Conservation (phyloP, 1,140 invertebrate species). For the Planococcus citri region DNA sequence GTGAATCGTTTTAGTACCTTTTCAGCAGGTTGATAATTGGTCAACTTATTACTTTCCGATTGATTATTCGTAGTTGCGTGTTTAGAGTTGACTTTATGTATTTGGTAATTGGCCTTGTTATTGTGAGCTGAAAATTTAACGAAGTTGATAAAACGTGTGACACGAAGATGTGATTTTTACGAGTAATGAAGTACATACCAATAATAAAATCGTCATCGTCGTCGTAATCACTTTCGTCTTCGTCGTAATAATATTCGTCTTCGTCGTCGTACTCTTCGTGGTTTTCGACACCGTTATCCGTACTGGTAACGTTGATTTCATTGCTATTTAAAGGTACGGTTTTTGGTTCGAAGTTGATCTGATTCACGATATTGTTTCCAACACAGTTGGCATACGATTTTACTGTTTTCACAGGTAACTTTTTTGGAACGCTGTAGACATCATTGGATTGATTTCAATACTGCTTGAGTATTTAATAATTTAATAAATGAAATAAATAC, state of each 20-base stretch:
- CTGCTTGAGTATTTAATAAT: no score
- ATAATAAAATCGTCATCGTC: not conserved
- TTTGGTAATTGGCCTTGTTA: not conserved
- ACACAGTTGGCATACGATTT: no score
- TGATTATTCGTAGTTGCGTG: constrained; percentile 40
- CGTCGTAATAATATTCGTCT: not conserved
- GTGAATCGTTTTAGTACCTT: constrained; percentile 65
- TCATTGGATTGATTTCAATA: no score
- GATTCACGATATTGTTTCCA: no score
- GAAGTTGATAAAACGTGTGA: no score
- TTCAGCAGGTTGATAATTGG: constrained; percentile 63
- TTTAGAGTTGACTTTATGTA: no score
- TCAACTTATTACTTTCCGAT: constrained; percentile 46
- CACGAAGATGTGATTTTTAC: no score
- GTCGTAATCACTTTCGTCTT: not conserved
- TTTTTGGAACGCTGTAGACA: not conserved
- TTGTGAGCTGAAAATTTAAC: not conserved
- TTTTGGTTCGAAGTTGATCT: no score
- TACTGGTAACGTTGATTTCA: not conserved
- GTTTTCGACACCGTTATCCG: not conserved
- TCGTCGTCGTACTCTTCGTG: not conserved
- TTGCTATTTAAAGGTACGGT: no score
- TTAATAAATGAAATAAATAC: not conserved
- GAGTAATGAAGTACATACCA: not conserved
- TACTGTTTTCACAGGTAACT: not conserved